These are phyloP conservation scores for Elephantulus edwardii DNA, from an alignment of 2,113 vertebrate genomes.

Conservation along the genomic window DNA sequence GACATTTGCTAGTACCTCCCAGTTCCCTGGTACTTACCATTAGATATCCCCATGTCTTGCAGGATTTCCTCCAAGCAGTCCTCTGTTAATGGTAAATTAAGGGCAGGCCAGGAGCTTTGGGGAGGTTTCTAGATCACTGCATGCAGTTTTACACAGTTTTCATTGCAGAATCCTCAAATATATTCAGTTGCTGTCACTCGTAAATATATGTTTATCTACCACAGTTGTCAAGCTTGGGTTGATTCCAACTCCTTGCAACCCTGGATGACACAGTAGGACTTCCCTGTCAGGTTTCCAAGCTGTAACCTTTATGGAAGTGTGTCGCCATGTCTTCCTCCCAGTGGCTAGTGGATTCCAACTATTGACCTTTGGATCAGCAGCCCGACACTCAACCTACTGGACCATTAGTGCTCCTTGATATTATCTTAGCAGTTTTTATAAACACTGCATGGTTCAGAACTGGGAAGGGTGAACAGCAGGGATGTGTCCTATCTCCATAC, in stretches of 20 bases:
- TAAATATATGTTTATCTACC: constrained; percentile 67
- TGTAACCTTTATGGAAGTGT: too few species aligned
- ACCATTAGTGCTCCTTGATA: background rate
- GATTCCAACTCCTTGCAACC: background rate
- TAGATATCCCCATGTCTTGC: constrained; percentile 71
- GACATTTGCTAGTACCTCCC: constrained; percentile 71
- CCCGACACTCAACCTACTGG: background rate
- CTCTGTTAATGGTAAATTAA: constrained; percentile 79
- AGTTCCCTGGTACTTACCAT: constrained; percentile 65
- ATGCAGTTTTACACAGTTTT: constrained; percentile 71
- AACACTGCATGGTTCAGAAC: too few species aligned
- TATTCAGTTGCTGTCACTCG: constrained; percentile 64
- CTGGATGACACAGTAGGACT: too few species aligned
- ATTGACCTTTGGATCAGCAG: background rate
- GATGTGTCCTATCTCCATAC: too few species aligned
- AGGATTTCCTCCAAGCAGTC: constrained; percentile 77
- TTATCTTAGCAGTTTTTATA: too few species aligned
- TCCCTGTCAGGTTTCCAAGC: background rate
- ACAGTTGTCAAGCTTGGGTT: too few species aligned
- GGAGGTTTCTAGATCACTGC: constrained; percentile 77
- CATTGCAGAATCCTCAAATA: constrained; percentile 69
- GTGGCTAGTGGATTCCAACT: background rate
- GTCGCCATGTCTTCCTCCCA: too few species aligned
- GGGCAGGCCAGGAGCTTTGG: constrained; percentile 66
- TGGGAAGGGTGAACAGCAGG: too few species aligned